A percentile compares a stretch with the other conserved stretches of the same genome.
phyloP scores from a whole-genome alignment of 2,113 vertebrate species.

The Accipiter cooperii region DNA sequence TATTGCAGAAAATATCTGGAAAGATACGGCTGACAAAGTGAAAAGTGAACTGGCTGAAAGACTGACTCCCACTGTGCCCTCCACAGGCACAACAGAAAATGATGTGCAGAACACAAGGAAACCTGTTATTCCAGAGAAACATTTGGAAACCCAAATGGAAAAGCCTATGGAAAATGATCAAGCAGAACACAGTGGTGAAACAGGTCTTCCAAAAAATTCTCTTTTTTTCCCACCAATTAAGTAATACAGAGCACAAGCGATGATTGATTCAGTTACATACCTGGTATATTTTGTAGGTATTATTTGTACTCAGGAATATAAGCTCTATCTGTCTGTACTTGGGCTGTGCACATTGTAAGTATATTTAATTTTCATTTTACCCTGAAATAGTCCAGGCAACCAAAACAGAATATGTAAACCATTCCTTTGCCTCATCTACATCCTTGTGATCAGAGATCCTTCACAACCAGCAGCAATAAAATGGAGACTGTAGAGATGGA shows the following conservation, averaged over 20 bases:
- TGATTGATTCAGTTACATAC: background rate
- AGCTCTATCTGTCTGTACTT: background rate
- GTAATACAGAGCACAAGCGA: background rate
- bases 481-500: slow-evolving; percentile 9
- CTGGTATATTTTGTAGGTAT: slow-evolving; percentile 10
- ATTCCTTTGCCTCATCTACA: background rate
- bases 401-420: background rate
- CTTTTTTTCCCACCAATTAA: slow-evolving; percentile 49
- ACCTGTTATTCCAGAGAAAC: background rate
- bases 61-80: background rate
- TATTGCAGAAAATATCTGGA: slow-evolving; percentile 19
- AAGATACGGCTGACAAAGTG: background rate
- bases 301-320: slow-evolving; percentile 54
- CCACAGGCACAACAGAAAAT: background rate
- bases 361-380: slow-evolving; percentile 21
- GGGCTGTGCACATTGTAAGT: slow-evolving; percentile 20
- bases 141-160: background rate
- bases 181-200: background rate
- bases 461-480: slow-evolving; percentile 51
- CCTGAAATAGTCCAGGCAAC: background rate
- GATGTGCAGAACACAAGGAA: background rate
- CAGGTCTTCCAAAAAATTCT: slow-evolving; percentile 15
- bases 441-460: background rate
- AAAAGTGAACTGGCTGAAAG: slow-evolving; percentile 15
- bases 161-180: background rate